phyloP scores from a whole-genome alignment of 2,888 invertebrate species.

The Hypena proboscidalis region DNA sequence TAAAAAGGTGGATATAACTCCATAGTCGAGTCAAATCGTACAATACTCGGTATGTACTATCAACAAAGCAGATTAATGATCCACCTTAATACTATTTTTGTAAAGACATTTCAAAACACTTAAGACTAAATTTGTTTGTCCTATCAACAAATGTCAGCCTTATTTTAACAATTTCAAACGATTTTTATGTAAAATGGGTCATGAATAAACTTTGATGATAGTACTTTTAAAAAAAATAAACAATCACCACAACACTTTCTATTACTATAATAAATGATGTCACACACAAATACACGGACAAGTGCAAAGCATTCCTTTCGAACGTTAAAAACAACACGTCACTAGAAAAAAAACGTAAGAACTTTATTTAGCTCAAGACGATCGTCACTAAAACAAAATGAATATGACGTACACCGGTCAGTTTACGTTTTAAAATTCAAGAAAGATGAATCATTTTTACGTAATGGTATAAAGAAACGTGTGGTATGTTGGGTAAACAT shows the following conservation, averaged over 20 bases:
- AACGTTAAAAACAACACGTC: conserved; percentile 36
- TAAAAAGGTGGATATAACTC: too few species aligned
- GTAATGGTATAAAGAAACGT: conserved; percentile 1
- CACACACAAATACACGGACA: conserved; percentile 17
- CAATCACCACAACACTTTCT: not conserved
- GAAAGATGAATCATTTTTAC: conserved; percentile 29
- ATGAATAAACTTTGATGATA: too few species aligned
- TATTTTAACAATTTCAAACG: too few species aligned
- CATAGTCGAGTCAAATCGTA: too few species aligned
- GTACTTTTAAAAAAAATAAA: not conserved
- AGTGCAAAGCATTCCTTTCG: conserved; percentile 32
- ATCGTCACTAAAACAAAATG: conserved; percentile 27
- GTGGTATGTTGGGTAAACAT: not conserved
- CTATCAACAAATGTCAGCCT: too few species aligned
- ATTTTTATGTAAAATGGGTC: too few species aligned
- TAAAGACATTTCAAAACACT: too few species aligned
- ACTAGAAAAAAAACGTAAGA: conserved; percentile 24
- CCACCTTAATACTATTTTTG: too few species aligned
- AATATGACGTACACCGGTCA: conserved; percentile 25
- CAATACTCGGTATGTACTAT: too few species aligned
- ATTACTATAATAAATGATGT: conserved; percentile 23
- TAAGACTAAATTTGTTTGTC: too few species aligned
- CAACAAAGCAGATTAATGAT: too few species aligned
- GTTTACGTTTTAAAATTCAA: conserved; percentile 16
- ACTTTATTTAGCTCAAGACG: conserved; percentile 37